Evolutionary conservation across 1,140 invertebrate genomes (phyloP).

Genomic region (Globodera rostochiensis): DNA sequence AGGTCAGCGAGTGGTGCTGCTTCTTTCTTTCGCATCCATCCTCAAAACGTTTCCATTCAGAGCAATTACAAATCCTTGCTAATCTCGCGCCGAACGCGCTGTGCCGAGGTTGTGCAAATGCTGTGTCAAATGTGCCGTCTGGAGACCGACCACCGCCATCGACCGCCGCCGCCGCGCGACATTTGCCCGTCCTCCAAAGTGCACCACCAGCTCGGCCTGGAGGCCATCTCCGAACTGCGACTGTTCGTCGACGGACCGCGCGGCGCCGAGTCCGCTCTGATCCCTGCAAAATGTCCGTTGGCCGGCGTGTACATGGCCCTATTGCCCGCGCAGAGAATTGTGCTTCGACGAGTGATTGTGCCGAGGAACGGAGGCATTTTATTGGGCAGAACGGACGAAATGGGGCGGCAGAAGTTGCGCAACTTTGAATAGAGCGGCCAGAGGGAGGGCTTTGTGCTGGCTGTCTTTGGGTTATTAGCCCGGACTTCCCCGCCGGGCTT

Average conservation of each 20-base stretch:
- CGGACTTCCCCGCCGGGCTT: too few relatives aligned
- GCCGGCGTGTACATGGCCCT: constrained; percentile 38
- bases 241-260: constrained; percentile 29
- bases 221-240: constrained; percentile 27
- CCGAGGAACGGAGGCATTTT: neutral
- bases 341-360: constrained; percentile 14
- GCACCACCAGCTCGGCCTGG: neutral
- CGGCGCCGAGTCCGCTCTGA: constrained; percentile 5
- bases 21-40: too few relatives aligned
- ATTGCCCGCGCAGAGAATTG: constrained; percentile 36
- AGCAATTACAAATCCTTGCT: constrained; percentile 51
- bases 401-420: too few relatives aligned
- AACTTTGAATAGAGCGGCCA: too few relatives aligned
- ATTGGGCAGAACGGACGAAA: neutral
- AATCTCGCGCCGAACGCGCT: constrained; percentile 43
- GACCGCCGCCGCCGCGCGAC: neutral
- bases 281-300: constrained; percentile 31
- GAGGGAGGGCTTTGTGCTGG: too few relatives aligned
- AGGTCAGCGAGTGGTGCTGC: constrained; percentile 21
- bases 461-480: too few relatives aligned
- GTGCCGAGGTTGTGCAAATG: constrained; percentile 35
- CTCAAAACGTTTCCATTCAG: constrained; percentile 14
- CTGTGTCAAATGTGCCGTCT: constrained; percentile 48
- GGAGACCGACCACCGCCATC: neutral
- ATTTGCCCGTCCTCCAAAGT: neutral